Evolutionary conservation across 2,888 invertebrate species (phyloP).

Genomic region (Augochlorella aurata): DNA sequence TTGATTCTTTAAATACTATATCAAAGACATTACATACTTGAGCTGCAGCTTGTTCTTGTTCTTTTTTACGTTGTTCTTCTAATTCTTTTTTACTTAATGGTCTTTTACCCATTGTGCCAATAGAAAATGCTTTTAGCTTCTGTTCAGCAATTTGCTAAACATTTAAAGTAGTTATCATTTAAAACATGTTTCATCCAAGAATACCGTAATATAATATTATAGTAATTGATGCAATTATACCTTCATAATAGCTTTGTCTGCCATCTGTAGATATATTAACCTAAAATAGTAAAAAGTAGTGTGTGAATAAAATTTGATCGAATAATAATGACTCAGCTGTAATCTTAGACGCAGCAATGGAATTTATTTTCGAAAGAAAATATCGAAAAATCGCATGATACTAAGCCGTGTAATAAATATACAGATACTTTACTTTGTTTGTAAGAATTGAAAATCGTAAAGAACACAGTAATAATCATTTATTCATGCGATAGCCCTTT

Average conservation of each 20-base stretch:
- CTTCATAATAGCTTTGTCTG: constrained; percentile 80
- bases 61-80: constrained; percentile 93
- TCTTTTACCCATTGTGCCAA: constrained; percentile 89
- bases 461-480: constrained; percentile 17
- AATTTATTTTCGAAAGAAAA: background rate
- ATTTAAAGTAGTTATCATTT: constrained; percentile 23
- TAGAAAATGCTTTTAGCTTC: constrained; percentile 89
- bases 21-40: constrained; percentile 85
- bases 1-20: background rate
- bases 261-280: constrained; percentile 71
- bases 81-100: constrained; percentile 91
- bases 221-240: constrained; percentile 62
- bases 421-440: constrained; percentile 23
- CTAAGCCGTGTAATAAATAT: background rate
- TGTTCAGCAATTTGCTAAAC: constrained; percentile 87
- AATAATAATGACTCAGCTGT: background rate
- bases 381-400: constrained; percentile 7
- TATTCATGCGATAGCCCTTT: constrained; percentile 9
- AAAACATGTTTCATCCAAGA: background rate
- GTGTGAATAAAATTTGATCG: background rate
- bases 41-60: constrained; percentile 95
- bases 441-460: constrained; percentile 28
- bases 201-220: background rate
- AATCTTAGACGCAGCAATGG: background rate
- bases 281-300: constrained; percentile 49